Evolutionary conservation across 2,797 vertebrate species (phyloP).

Genomic region (Etheostoma perlongum): DNA sequence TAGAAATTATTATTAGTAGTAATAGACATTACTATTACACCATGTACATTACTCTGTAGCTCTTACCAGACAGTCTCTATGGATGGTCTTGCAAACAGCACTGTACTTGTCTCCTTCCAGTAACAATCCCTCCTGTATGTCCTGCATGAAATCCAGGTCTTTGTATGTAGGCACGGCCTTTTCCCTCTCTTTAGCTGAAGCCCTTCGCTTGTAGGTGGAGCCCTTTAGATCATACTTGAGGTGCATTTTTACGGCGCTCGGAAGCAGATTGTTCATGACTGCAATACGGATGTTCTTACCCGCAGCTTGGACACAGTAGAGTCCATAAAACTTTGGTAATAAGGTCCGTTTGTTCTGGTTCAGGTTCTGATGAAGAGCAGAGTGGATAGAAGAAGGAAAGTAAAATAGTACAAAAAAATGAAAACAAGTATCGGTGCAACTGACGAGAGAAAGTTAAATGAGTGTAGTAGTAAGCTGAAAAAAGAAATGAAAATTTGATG

Average conservation of each 20-base stretch:
- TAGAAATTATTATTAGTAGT: too few species aligned
- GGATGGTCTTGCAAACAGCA: slow-evolving; percentile 93
- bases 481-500: neutral
- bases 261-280: slow-evolving; percentile 98
- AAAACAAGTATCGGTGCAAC: neutral
- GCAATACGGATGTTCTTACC: slow-evolving; percentile 97
- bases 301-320: slow-evolving; percentile 93
- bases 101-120: slow-evolving; percentile 91
- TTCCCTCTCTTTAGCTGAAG: slow-evolving; percentile 90
- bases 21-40: neutral
- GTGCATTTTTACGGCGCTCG: slow-evolving; percentile 92
- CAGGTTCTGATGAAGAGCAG: slow-evolving; percentile 85
- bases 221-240: slow-evolving; percentile 96
- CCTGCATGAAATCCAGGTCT: slow-evolving; percentile 95
- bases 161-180: slow-evolving; percentile 92
- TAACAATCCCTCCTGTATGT: slow-evolving; percentile 88
- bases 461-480: neutral
- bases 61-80: slow-evolving; percentile 94
- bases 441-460: neutral
- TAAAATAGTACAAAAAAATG: neutral
- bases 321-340: slow-evolving; percentile 95
- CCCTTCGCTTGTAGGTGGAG: slow-evolving; percentile 94
- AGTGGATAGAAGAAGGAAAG: neutral
- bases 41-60: neutral
- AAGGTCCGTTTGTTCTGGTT: slow-evolving; percentile 96